Evolutionary conservation across 2,888 invertebrate genomes (phyloP), one percentile per base, ranked within the genome.

Genomic region (Laspeyria flexula): DNA sequence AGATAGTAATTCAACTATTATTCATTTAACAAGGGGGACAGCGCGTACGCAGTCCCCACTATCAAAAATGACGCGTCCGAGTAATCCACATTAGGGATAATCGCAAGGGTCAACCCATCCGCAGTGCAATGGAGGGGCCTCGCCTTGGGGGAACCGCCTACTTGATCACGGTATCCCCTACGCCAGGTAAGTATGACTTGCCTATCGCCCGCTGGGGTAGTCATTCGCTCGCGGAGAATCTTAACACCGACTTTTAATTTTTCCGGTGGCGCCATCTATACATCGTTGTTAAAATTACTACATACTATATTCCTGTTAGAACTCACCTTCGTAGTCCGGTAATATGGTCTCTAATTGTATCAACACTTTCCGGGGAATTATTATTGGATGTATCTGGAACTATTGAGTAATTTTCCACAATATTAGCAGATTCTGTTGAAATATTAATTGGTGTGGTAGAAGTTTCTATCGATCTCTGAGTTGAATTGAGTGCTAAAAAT

Each of bases 251-350:
- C 31, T 31, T 30, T 31, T 42, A 34, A 34, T 34, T 34, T 34
- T 34, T 16, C 34, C 34, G 4, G 34, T 34, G n/a, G 2, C 18
- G 16, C 34, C 34, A 34, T 18, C 34, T 34, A 34, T 2, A 2
- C 9, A 34, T 3, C 0, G 1, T 34, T 34, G 1, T 10, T 4
- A 11, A 4, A 16, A 6, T 7, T 18, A 34, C 18, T 7, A 11
- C 2, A 29, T 27, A 5, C 27, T 3, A 2, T 1, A 6, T 11
- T 31, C 11, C 31, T 9, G n/a, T 12, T n/a, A n/a, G n/a, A n/a
- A n/a, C n/a, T n/a, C n/a, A 88, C 88, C 81, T 83, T 55, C 72
- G 73, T 1, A 80, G 64, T 18, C 76, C 83, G 21, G 79, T 77
- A 33, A 72, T 78, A 43, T 76, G 79, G 30, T 85, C 78, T 12